phyloP scores from a whole-genome alignment of 2,797 vertebrate species.

The Sphenopsis melanotis region DNA sequence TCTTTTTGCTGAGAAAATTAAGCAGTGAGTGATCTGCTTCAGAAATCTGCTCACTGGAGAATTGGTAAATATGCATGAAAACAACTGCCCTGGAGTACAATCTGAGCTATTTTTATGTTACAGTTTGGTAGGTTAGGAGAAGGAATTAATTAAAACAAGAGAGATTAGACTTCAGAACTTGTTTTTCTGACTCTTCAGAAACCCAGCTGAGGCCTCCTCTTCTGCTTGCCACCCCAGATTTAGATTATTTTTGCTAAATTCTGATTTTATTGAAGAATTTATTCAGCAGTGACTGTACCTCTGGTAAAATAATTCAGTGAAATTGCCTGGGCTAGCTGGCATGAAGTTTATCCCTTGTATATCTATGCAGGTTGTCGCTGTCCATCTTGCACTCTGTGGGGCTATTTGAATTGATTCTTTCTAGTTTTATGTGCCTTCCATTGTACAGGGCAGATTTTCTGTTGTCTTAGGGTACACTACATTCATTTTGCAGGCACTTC shows the following conservation, averaged over 20 bases:
- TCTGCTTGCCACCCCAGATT: not conserved
- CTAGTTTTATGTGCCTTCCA: not conserved
- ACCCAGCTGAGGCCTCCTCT: not conserved
- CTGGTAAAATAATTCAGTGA: not conserved
- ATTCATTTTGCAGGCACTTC: not conserved
- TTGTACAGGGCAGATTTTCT: not conserved
- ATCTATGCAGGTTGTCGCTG: not conserved
- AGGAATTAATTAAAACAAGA: not conserved
- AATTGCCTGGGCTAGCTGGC: not conserved
- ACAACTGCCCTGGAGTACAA: conserved; percentile 22
- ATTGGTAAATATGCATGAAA: conserved; percentile 26
- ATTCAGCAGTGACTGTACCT: not conserved
- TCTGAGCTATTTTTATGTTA: conserved; percentile 11
- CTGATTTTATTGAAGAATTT: not conserved
- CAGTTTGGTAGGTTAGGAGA: not conserved
- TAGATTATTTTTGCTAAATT: conserved; percentile 4
- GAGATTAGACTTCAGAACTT: not conserved
- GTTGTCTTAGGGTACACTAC: not conserved
- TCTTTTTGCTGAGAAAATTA: conserved; percentile 24
- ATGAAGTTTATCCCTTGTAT: not conserved
- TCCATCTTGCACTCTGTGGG: not conserved
- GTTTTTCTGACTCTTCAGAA: not conserved
- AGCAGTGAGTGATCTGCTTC: conserved; percentile 28
- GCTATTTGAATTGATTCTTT: conserved; percentile 14
- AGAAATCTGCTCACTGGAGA: conserved; percentile 32